Base-by-base conservation (phyloP, 2,797 vertebrate species). In the Linurgus olivaceus region DNA sequence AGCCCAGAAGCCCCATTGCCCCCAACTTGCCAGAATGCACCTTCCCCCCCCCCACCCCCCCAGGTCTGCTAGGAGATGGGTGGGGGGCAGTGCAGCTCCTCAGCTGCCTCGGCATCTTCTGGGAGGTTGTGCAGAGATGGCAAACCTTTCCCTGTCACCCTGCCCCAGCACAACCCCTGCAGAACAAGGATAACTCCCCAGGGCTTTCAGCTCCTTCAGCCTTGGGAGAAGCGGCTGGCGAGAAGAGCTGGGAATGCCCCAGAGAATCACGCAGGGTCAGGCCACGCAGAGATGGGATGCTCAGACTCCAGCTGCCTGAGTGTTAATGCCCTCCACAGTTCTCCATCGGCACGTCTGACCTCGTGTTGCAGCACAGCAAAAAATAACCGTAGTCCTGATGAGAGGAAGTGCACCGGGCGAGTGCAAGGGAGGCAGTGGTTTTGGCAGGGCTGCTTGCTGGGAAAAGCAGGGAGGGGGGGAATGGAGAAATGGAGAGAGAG, bases 351-450 rank as follows among this genome's bases (percentile, higher is more conserved):
- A 44, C 24, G 2, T 88, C 88, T 86, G 93, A 90, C 86, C 91
- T 85, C 57, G 76, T 77, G 90, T 75, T 81, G 83, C 93, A 94
- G 95, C 86, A 45, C 51, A 93, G 96, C 77, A 94, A 89, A 95
- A 96, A 97, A 94, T 92, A 96, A 83, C 90, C 9, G 1, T 63
- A 18, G 75, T 54, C 72, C 83, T 10, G 7, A 65, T 45, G 74
- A 93, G 94, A 96, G 90, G 95, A 97, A 95, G 59, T 3, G 68
- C 86, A 87, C 38, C 47, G 31, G 75, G 90, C n/a, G 5, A 54
- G 73, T 19, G 87, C 13, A 23, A 88, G 40, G 72, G 59, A 80
- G 79, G 91, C 93, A 62, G 96, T 6, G 88, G 92, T 88, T 96
- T 93, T 93, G 95, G 92, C 92, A 95, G 82, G 68, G 89, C 67